Base-by-base conservation (phyloP, 92 coral and sea anemone genomes). In the Desmophyllum pertusum region DNA sequence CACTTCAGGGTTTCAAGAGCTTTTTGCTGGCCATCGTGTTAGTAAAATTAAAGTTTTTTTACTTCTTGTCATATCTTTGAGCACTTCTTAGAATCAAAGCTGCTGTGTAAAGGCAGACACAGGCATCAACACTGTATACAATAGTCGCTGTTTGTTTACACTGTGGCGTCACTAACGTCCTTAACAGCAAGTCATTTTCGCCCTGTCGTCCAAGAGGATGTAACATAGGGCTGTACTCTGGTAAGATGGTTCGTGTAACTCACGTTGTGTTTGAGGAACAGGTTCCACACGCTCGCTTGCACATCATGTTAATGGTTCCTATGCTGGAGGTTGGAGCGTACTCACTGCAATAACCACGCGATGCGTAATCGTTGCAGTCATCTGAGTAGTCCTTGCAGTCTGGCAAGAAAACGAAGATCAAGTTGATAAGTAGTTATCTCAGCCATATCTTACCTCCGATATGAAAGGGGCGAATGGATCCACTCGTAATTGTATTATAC, bases 291-390 rank as follows among this genome's bases (percentile, higher is more conserved):
- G 98, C 88, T 45, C 95, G 37, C 77, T 87, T 94, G 80, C 98
- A 94, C 98, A 94, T 94, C 93, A 91, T 94, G 75, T 86, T 94
- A n/a, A 94, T 94, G 13, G 98, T 94, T 17, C 98, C 98, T 29
- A 94, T 91, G 37, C 93, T 94, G 17, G 95, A 90, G 36, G 93
- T 92, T 14, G 98, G 98, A 23, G 98, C 98, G 80, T 89, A 94
- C 29, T 94, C 95, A 69, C 95, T 92, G 46, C 98, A 94, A 81
- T 87, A 94, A 8, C 98, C 98, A 81, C 93, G 92, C 1, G 95
- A 70, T 4, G 95, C 95, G 59, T 94, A 94, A 62, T 92, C 89
- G 27, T 83, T 85, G 70, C 98, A 94, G 43, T 94, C 98, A 31
- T 92, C 93, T 27, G 98, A 86, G 70, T 92, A 94, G 57, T 94